Conservation (phyloP, 1,140 invertebrate species). For the Andricus grossulariae region DNA sequence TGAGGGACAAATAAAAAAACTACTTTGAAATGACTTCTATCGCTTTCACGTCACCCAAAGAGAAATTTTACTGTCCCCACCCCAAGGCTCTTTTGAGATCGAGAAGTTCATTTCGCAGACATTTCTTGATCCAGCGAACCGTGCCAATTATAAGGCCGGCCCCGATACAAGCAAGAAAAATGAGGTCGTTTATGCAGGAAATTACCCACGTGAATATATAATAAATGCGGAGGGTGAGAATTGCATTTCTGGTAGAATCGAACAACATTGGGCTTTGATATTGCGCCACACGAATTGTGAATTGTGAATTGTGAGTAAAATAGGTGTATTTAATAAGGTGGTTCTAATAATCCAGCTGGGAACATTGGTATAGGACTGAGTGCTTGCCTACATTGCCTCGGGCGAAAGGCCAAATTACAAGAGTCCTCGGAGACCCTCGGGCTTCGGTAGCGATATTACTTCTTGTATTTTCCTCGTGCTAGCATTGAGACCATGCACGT, state of each 20-base stretch:
- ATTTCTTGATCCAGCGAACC: slow-evolving; percentile 29
- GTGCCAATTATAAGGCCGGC: slow-evolving; percentile 50
- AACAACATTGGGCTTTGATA: not conserved
- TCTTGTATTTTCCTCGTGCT: slow-evolving; percentile 54
- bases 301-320: not conserved
- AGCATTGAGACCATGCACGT: slow-evolving; percentile 63
- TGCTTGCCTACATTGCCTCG: slow-evolving; percentile 14
- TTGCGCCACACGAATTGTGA: not conserved
- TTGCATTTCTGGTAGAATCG: not conserved
- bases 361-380: slow-evolving; percentile 5
- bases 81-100: not conserved
- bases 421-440: slow-evolving; percentile 47
- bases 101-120: slow-evolving; percentile 18
- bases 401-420: slow-evolving; percentile 58
- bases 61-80: slow-evolving; percentile 4
- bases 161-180: slow-evolving; percentile 53
- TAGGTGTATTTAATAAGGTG: slow-evolving; percentile 34
- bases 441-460: slow-evolving; percentile 59
- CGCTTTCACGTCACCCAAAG: not conserved
- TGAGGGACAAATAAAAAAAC: not conserved
- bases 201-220: slow-evolving; percentile 52
- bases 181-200: slow-evolving; percentile 50
- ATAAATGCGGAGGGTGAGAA: slow-evolving; percentile 19
- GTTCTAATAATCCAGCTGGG: slow-evolving; percentile 19
- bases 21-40: not conserved